These are phyloP conservation scores for Chrysolina haemoptera DNA, from an alignment of 2,888 invertebrate genomes.

Conservation along the genomic window DNA sequence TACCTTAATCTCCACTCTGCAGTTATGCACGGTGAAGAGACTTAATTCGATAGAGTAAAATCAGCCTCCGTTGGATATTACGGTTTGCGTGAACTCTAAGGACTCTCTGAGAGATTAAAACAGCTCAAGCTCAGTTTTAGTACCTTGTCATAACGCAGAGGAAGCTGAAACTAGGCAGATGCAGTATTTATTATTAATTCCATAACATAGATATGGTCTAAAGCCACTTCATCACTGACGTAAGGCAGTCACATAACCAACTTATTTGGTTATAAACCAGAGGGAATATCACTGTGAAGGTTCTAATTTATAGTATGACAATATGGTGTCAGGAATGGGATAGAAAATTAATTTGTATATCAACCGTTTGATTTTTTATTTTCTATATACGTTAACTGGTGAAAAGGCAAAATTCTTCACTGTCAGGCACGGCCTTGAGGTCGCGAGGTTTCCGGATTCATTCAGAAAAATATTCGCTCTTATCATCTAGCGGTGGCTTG, in stretches of 20 bases:
- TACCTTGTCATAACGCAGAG: slow-evolving; percentile 55
- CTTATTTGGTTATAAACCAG: too few relatives aligned
- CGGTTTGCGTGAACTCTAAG: slow-evolving; percentile 52
- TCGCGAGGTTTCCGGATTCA: too few relatives aligned
- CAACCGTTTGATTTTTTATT: too few relatives aligned
- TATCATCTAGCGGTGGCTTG: too few relatives aligned
- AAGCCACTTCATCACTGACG: slow-evolving; percentile 46
- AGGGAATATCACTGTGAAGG: too few relatives aligned
- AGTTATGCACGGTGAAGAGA: background rate
- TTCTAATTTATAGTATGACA: too few relatives aligned
- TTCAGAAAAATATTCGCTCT: too few relatives aligned
- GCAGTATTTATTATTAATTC: slow-evolving; percentile 51
- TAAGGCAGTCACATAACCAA: background rate
- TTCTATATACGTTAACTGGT: too few relatives aligned
- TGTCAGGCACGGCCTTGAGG: too few relatives aligned
- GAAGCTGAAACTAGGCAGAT: slow-evolving; percentile 49
- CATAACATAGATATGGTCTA: slow-evolving; percentile 49
- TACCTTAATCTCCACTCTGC: background rate
- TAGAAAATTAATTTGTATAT: too few relatives aligned
- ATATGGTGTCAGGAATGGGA: too few relatives aligned
- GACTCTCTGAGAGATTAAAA: slow-evolving; percentile 56
- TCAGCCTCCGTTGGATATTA: slow-evolving; percentile 31
- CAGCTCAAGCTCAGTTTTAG: slow-evolving; percentile 58
- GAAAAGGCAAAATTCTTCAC: too few relatives aligned
- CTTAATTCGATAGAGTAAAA: background rate